Percentiles rank a stretch among this genome's conserved stretches.
These are phyloP conservation scores for Tricholaema leucomelas DNA, from an alignment of 2,113 vertebrate species.

Conservation along the genomic window DNA sequence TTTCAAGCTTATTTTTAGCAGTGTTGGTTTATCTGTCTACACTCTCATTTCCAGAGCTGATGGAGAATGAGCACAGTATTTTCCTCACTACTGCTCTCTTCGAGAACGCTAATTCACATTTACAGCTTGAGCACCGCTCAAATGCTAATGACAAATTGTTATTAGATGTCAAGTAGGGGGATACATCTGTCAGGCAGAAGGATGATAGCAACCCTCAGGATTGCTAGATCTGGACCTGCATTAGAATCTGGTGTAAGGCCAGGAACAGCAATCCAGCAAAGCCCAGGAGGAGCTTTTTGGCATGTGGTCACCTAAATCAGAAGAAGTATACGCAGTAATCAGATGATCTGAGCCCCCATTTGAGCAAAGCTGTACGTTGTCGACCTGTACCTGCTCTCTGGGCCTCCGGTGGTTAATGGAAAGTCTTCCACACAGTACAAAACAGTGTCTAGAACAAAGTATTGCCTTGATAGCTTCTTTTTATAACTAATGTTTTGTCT, in stretches of 20 bases:
- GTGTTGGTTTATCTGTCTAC: not conserved
- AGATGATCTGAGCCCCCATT: not conserved
- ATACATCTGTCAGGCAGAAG: slow-evolving; percentile 2
- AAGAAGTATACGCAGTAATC: accelerated
- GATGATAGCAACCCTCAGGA: not conserved
- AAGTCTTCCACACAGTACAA: accelerated
- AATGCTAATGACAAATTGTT: not conserved
- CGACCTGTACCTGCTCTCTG: not conserved
- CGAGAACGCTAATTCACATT: not conserved
- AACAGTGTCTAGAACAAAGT: not conserved
- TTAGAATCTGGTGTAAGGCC: not conserved
- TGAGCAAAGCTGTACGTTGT: accelerated
- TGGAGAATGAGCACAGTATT: not conserved
- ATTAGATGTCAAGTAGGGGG: not conserved
- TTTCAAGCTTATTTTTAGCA: slow-evolving; percentile 16
- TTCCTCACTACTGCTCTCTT: not conserved
- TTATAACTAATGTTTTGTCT: not conserved
- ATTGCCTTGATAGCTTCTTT: not conserved
- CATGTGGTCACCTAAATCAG: not conserved
- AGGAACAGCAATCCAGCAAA: not conserved
- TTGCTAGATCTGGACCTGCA: not conserved
- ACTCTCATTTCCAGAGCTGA: not conserved
- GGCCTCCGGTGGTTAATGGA: accelerated
- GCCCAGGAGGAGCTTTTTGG: not conserved
- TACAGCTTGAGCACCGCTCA: not conserved